These are phyloP conservation scores for Nysson spinosus DNA, from an alignment of 2,888 invertebrate species.

Conservation along the genomic window DNA sequence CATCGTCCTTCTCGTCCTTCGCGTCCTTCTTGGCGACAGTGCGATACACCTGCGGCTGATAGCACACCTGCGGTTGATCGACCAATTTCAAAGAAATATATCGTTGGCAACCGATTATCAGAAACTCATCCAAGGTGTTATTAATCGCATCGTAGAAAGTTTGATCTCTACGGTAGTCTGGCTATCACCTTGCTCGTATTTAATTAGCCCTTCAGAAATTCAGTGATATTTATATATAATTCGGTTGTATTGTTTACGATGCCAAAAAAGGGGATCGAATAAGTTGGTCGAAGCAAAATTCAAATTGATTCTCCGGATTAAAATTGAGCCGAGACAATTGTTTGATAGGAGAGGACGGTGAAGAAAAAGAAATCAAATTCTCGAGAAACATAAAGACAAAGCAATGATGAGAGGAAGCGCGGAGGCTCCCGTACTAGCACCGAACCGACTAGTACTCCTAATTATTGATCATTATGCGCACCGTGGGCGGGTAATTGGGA, in stretches of 20 bases:
- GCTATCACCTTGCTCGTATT: conserved; percentile 2
- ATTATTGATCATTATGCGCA: conserved; percentile 70
- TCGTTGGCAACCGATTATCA: conserved; percentile 39
- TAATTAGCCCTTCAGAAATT: not conserved
- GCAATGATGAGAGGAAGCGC: conserved; percentile 18
- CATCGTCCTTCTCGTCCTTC: no score
- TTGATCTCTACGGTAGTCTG: not conserved
- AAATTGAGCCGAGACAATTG: no score
- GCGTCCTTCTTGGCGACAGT: conserved; percentile 51
- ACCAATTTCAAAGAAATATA: conserved; percentile 50
- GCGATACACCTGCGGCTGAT: conserved; percentile 59
- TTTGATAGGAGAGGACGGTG: not conserved
- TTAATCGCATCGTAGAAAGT: conserved; percentile 22
- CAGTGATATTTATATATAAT: no score
- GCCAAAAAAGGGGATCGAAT: no score
- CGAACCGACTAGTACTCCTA: conserved; percentile 58
- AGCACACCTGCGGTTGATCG: conserved; percentile 56
- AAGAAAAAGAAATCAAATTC: not conserved
- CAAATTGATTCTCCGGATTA: no score
- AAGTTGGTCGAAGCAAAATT: no score
- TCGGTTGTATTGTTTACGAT: no score
- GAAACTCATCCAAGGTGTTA: conserved; percentile 30
- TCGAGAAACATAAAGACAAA: not conserved
- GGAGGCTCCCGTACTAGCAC: no score
- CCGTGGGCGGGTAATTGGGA: conserved; percentile 69